Base-by-base conservation (phyloP, 2,113 vertebrate species). In the Pan troglodytes region DNA sequence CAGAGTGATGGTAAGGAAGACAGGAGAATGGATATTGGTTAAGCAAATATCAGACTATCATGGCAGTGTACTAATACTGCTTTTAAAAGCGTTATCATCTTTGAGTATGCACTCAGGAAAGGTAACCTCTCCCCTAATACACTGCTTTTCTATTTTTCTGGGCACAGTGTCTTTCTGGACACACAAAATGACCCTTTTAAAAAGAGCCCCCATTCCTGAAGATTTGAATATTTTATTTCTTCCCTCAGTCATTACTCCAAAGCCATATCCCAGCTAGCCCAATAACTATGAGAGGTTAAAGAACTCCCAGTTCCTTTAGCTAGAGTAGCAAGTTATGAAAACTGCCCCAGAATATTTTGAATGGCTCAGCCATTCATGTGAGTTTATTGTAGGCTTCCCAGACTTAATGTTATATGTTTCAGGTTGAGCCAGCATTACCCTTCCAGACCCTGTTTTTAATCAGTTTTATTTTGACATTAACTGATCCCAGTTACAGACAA, bases 381-480 rank as follows among this genome's bases (percentile, higher is more conserved):
- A 25, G 5, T 79, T 92, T 92, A 82, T 35, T 90, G 25, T 22
- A 79, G 45, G 5, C 27, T 93, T 68, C 67, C 48, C 73, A 67
- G 48, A 57, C 35, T 84, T 93, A 59, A 73, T 8, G 32, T 75
- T 86, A 14, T 73, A 76, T 68, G 45, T 75, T 94, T 88, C 25
- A 5, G 16, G 30, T 25, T 93, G 80, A 93, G 89, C 4, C 94
- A 85, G 68, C 23, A 38, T 89, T 78, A 70, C 45, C 18, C 86
- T 92, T 73, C 79, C 90, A 96, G 84, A 43, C 25, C 13, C 79
- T 83, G 91, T 83, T 96, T 90, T 80, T 94, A 93, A 64, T 95
- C 87, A 84, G 13, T 87, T 95, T 95, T 93, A 57, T 95, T 94
- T 97, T 92, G 70, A 93, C 57, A 72, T 93, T 92, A 93, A 91